These are phyloP conservation scores for Aphelenchoides avenae DNA, from an alignment of 1,140 invertebrate genomes.

Conservation along the genomic window DNA sequence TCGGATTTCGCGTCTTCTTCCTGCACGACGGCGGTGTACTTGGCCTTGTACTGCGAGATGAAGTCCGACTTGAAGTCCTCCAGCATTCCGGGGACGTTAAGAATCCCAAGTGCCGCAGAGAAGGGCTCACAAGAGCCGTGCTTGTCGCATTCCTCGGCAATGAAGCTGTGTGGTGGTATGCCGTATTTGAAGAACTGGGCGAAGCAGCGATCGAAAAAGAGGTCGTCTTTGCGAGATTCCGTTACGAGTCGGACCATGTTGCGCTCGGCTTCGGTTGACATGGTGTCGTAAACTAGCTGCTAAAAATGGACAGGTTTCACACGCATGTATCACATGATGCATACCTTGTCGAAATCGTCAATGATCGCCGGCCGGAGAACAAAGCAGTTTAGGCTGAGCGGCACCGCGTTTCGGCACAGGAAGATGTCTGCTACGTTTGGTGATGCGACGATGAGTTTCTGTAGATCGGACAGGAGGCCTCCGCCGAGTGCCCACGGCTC, in stretches of 20 bases:
- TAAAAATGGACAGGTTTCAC: slow-evolving; percentile 17
- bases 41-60: background rate
- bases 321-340: background rate
- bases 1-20: background rate
- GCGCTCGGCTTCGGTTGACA: slow-evolving; percentile 16
- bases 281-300: slow-evolving; percentile 16
- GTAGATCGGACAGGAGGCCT: slow-evolving; percentile 32
- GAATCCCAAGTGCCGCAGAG: background rate
- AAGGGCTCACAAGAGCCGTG: background rate
- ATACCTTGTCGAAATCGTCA: slow-evolving; percentile 31
- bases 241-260: background rate
- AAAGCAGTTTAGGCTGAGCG: slow-evolving; percentile 36
- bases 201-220: slow-evolving; percentile 40
- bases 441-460: slow-evolving; percentile 37
- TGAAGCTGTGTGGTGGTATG: slow-evolving; percentile 28
- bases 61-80: background rate
- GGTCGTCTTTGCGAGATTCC: slow-evolving; percentile 29
- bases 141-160: slow-evolving; percentile 9
- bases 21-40: background rate
- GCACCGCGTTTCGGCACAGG: slow-evolving; percentile 33
- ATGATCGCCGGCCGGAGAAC: slow-evolving; percentile 21
- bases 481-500: slow-evolving; percentile 42
- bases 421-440: slow-evolving; percentile 36
- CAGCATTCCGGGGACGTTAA: background rate
- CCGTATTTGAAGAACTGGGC: slow-evolving; percentile 35